These are phyloP conservation scores for Terebella lapidaria DNA, from an alignment of 2,888 invertebrate genomes.

Conservation along the genomic window DNA sequence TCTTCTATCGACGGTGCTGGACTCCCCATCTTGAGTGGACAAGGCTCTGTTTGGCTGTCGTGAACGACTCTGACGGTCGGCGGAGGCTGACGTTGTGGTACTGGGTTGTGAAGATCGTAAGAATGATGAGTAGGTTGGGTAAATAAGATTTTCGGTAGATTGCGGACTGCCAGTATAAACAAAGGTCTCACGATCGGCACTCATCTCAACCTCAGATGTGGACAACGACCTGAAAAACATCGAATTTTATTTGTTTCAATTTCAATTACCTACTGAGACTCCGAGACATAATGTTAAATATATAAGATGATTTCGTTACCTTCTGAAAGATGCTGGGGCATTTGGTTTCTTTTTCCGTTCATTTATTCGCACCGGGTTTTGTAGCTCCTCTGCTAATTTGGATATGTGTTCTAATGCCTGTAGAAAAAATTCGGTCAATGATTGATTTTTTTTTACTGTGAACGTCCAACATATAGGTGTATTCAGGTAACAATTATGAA, in stretches of 20 bases:
- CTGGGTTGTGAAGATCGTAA: neutral
- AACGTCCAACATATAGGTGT: neutral
- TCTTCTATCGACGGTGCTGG: neutral
- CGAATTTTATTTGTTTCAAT: too few species aligned
- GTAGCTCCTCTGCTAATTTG: conserved; percentile 20
- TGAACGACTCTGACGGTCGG: conserved; percentile 4
- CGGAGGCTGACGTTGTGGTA: neutral
- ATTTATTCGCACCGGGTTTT: neutral
- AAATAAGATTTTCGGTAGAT: neutral
- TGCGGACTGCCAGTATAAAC: neutral
- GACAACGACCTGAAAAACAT: conserved; percentile 22
- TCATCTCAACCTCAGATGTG: conserved; percentile 21
- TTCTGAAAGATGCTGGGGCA: conserved; percentile 15
- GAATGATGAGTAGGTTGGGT: neutral
- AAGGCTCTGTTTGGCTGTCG: neutral
- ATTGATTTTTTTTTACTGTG: neutral
- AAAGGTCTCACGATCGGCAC: neutral
- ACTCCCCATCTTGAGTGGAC: neutral
- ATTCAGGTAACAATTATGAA: neutral
- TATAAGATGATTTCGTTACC: too few species aligned
- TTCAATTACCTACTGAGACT: too few species aligned
- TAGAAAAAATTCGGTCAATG: neutral
- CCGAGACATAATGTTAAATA: too few species aligned
- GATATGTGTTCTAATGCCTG: conserved; percentile 24
- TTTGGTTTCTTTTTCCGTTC: neutral